Evolutionary conservation across 2,888 invertebrate genomes (phyloP).

Genomic region (Cylloceria caligata): DNA sequence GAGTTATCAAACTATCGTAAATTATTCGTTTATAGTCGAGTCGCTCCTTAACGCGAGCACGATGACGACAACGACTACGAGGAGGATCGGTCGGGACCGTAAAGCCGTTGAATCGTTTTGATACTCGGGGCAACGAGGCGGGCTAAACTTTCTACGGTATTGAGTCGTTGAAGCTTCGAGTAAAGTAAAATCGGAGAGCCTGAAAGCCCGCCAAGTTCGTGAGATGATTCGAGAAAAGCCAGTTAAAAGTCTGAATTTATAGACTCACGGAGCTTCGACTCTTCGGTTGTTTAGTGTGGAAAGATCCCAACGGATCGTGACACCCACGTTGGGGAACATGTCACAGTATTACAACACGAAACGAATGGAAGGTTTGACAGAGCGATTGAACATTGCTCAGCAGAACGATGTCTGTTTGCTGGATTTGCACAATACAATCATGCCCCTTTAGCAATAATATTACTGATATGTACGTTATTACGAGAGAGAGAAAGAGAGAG

Average conservation of each 20-base stretch:
- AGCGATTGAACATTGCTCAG: too few relatives aligned
- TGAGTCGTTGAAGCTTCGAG: background rate
- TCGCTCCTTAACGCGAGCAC: constrained; percentile 37
- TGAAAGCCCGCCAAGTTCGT: background rate
- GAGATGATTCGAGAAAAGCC: constrained; percentile 17
- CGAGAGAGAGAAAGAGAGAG: too few relatives aligned
- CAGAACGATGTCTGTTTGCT: too few relatives aligned
- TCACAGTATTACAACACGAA: background rate
- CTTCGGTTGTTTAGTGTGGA: constrained; percentile 9
- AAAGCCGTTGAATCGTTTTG: constrained; percentile 43
- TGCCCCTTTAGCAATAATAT: too few relatives aligned
- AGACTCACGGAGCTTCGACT: background rate
- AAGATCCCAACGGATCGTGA: background rate
- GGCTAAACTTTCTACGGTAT: constrained; percentile 26
- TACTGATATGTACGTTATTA: too few relatives aligned
- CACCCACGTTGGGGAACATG: background rate
- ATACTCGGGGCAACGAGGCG: constrained; percentile 19
- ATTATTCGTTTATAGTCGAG: constrained; percentile 53
- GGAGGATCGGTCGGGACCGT: constrained; percentile 35
- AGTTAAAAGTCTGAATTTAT: constrained; percentile 16
- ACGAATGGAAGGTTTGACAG: background rate
- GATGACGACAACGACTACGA: constrained; percentile 31
- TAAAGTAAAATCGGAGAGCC: background rate
- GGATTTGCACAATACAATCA: too few relatives aligned
- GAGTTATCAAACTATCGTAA: constrained; percentile 53